Base-by-base conservation (phyloP, 2,888 invertebrate species). In the Carcina quercana region DNA sequence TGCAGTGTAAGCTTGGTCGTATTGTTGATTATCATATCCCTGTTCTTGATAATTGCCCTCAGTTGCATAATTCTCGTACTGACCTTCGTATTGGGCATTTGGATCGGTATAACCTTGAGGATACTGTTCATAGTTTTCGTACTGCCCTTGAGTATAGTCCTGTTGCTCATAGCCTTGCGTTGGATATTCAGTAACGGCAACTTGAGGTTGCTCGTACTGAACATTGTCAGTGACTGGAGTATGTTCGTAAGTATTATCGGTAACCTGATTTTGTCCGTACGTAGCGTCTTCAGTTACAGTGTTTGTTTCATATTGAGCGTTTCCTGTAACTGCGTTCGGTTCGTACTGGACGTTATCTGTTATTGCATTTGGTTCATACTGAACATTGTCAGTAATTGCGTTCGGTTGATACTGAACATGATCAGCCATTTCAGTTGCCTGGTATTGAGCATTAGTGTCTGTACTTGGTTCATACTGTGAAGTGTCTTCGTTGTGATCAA, bases 41-140 rank as follows among this genome's bases (percentile, higher is more conserved):
- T 63, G 58, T 31, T 66, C 64, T 42, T 64, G 57, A 41, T 76
- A 75, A 36, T 59, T 69, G 2, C 43, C 58, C 28, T 74, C 71
- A 14, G 63, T 39, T 15, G 57, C 48, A 36, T 72, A 72, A 39
- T 70, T 68, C 32, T 60, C 66, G 35, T 65, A 70, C 25, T 71
- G 64, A 8, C 45, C 59, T 31, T 61, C 64, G 38, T 74, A 74
- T 24, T 72, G 63, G 28, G 56, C 58, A 30, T 67, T 66, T 5
- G 68, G 63, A 38, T 72, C 68, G 15, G 43, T 40, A 39, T 71
- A 70, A 35, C 62, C 60, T 37, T 66, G 61, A 28, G 61, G 61
- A 43, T 67, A 67, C 13, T 51, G 43, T 6, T 47, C 47, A 25
- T 54, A 47, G 25, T 69, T 65, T 34, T 66, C 71, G 38, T 73